These are phyloP conservation scores for Cliona cf. orientalis DNA, from an alignment of 37 sponge, comb jelly and placozoan genomes.

Conservation along the genomic window DNA sequence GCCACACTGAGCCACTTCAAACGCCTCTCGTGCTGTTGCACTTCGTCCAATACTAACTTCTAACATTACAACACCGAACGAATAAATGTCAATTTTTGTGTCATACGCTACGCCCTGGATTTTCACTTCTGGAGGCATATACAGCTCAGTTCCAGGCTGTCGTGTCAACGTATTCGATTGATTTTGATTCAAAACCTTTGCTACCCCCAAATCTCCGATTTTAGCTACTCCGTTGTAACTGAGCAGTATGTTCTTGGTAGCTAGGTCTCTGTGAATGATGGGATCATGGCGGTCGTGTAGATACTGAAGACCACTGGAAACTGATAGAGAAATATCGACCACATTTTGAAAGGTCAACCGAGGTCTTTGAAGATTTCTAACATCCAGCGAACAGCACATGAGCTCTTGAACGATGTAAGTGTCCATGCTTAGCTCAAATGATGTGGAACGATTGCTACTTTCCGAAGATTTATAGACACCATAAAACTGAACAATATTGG, in stretches of 20 bases:
- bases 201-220: constrained; percentile 79
- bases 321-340: constrained; percentile 47
- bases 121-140: constrained; percentile 76
- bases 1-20: not conserved
- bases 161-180: constrained; percentile 28
- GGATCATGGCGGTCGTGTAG: constrained; percentile 71
- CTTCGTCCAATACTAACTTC: constrained; percentile 59
- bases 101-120: constrained; percentile 16
- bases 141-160: constrained; percentile 71
- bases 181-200: constrained; percentile 18
- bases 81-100: constrained; percentile 64
- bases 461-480: constrained; percentile 37
- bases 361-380: constrained; percentile 31
- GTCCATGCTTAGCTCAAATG: constrained; percentile 1
- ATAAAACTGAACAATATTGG: constrained; percentile 80
- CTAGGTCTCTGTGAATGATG: constrained; percentile 78
- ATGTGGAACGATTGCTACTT: not conserved
- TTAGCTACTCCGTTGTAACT: constrained; percentile 55
- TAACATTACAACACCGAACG: constrained; percentile 68
- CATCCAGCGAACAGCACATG: constrained; percentile 37
- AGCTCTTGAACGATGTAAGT: constrained; percentile 70
- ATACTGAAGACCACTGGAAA: constrained; percentile 67
- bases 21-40: constrained; percentile 43
- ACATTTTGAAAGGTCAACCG: constrained; percentile 44
- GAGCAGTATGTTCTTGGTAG: constrained; percentile 77